These are phyloP conservation scores for Phyllotreta cruciferae DNA, from an alignment of 2,888 invertebrate species.

Conservation along the genomic window DNA sequence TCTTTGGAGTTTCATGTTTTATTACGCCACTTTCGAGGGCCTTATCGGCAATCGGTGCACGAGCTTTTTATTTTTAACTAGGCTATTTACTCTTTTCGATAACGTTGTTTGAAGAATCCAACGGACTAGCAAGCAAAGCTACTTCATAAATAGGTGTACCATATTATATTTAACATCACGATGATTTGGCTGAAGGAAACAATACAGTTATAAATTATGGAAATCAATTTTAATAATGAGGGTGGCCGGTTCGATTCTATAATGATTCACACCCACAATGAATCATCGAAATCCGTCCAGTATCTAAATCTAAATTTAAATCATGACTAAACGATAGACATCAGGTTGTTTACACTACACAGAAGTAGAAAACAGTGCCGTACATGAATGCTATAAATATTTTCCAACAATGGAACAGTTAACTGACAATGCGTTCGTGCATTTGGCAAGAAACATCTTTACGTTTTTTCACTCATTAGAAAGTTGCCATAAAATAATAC, in stretches of 20 bases:
- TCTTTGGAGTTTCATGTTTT: not conserved
- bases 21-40: conserved; percentile 1
- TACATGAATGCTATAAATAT: not conserved
- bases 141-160: not conserved
- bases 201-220: too few relatives aligned
- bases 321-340: conserved; percentile 16
- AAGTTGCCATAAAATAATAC: too few relatives aligned
- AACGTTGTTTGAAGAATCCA: conserved; percentile 1
- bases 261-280: not conserved
- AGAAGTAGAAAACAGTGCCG: conserved; percentile 10
- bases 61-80: conserved; percentile 6
- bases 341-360: conserved; percentile 8
- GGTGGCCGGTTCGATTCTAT: too few relatives aligned
- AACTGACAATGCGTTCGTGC: too few relatives aligned
- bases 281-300: conserved; percentile 11
- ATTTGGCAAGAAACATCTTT: too few relatives aligned
- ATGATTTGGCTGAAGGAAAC: too few relatives aligned
- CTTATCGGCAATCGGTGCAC: conserved; percentile 8
- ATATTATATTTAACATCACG: not conserved
- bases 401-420: too few relatives aligned
- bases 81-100: conserved; percentile 12
- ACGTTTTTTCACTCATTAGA: too few relatives aligned
- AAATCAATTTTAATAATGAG: too few relatives aligned
- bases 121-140: not conserved
- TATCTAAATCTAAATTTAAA: conserved; percentile 17